phyloP scores from a whole-genome alignment of 92 coral and sea anemone species.

The Epizoanthus stellaris region DNA sequence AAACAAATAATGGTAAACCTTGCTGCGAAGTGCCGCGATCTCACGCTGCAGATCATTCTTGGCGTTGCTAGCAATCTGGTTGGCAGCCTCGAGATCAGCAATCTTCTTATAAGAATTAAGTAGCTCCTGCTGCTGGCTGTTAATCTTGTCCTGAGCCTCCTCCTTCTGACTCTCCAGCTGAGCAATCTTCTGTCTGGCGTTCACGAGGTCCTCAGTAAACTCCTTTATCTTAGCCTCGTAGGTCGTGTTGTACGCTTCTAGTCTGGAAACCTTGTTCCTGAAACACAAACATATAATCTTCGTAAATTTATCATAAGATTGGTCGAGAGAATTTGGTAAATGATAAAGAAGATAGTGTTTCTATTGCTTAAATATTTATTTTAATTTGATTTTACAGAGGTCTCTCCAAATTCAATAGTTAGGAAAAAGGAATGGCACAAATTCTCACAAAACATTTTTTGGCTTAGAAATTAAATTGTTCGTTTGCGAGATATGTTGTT shows the following conservation, averaged over 20 bases:
- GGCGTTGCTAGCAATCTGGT: slow-evolving; percentile 78
- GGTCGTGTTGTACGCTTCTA: slow-evolving; percentile 87
- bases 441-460: too few relatives aligned
- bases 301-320: too few relatives aligned
- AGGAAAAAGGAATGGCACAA: too few relatives aligned
- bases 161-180: slow-evolving; percentile 84
- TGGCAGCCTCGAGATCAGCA: slow-evolving; percentile 95
- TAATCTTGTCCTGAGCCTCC: slow-evolving; percentile 84
- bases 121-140: slow-evolving; percentile 86
- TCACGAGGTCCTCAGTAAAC: slow-evolving; percentile 85
- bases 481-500: too few relatives aligned
- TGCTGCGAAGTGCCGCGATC: slow-evolving; percentile 86
- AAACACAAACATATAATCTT: background rate
- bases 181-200: slow-evolving; percentile 93
- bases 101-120: slow-evolving; percentile 91
- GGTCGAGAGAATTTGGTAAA: too few relatives aligned
- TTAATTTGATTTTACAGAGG: too few relatives aligned
- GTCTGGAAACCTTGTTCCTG: slow-evolving; percentile 85
- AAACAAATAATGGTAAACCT: slow-evolving; percentile 44
- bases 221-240: slow-evolving; percentile 90
- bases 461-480: too few relatives aligned
- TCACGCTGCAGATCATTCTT: slow-evolving; percentile 90
- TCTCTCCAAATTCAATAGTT: too few relatives aligned
- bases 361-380: too few relatives aligned
- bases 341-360: too few relatives aligned